Evolutionary conservation across 2,113 vertebrate species (phyloP).

Genomic region (Oryzias celebensis): DNA sequence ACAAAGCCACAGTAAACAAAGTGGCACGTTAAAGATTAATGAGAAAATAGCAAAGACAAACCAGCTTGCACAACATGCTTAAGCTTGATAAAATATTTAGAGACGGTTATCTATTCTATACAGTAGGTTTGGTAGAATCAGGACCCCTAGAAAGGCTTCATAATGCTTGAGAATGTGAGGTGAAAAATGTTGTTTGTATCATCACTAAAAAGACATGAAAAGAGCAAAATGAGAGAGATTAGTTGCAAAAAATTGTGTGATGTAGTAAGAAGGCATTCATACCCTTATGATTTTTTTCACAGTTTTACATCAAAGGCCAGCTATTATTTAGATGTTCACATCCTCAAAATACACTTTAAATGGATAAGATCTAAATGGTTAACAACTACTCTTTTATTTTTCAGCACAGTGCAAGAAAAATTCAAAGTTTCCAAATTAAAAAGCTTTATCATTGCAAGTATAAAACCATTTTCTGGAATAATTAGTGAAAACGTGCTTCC

Average conservation of each 20-base stretch:
- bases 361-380: not conserved
- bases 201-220: not conserved
- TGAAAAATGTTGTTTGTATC: not conserved
- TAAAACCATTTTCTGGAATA: slow-evolving; percentile 6
- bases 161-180: slow-evolving; percentile 9
- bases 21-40: slow-evolving; percentile 67
- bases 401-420: slow-evolving; percentile 11
- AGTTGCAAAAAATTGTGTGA: not conserved
- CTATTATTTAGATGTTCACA: slow-evolving; percentile 4
- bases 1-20: slow-evolving; percentile 31
- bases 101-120: slow-evolving; percentile 54
- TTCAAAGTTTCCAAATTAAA: slow-evolving; percentile 2
- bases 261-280: slow-evolving; percentile 3
- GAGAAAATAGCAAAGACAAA: slow-evolving; percentile 52
- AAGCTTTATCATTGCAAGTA: no score
- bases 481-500: slow-evolving; percentile 18
- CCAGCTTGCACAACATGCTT: slow-evolving; percentile 61
- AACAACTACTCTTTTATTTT: slow-evolving; percentile 14
- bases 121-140: slow-evolving; percentile 33
- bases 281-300: slow-evolving; percentile 18
- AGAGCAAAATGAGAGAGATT: not conserved
- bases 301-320: not conserved
- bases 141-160: slow-evolving; percentile 26
- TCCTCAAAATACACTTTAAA: slow-evolving; percentile 16
- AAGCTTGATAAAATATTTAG: slow-evolving; percentile 68